Evolutionary conservation across 2,113 vertebrate species (phyloP).

Genomic region (Emydocephalus ijimae): DNA sequence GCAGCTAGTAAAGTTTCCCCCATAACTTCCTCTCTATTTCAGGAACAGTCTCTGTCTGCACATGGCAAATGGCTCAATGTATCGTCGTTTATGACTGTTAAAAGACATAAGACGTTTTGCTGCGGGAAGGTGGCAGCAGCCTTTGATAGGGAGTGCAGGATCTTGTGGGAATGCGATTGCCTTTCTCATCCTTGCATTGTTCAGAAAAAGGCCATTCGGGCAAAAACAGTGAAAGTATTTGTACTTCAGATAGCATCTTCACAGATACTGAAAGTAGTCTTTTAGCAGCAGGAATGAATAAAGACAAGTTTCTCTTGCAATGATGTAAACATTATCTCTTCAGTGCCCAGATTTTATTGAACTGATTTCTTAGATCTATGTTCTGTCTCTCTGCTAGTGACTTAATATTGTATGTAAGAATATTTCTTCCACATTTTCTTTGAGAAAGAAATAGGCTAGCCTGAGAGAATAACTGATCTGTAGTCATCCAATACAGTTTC

Average conservation of each 20-base stretch:
- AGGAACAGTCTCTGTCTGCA: background rate
- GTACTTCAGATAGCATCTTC: background rate
- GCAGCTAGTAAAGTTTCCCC: background rate
- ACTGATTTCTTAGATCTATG: background rate
- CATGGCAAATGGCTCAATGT: background rate
- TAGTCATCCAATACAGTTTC: background rate
- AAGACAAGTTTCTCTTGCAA: background rate
- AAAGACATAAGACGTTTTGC: background rate
- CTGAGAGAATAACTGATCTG: background rate
- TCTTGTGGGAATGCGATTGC: too few species aligned
- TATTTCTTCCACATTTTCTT: background rate
- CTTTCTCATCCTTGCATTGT: background rate
- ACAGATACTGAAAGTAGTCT: background rate
- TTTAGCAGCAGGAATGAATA: background rate
- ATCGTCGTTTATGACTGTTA: background rate
- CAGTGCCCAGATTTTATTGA: background rate
- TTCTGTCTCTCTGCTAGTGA: background rate
- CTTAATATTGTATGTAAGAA: background rate
- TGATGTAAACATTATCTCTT: background rate
- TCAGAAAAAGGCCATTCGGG: background rate
- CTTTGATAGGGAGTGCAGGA: too few species aligned
- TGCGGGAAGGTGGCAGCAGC: background rate
- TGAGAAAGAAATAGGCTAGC: background rate
- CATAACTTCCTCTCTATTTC: background rate
- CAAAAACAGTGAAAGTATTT: background rate